These are phyloP conservation scores for Eristalinus sepulchralis DNA, from an alignment of 2,888 invertebrate genomes.

Conservation along the genomic window DNA sequence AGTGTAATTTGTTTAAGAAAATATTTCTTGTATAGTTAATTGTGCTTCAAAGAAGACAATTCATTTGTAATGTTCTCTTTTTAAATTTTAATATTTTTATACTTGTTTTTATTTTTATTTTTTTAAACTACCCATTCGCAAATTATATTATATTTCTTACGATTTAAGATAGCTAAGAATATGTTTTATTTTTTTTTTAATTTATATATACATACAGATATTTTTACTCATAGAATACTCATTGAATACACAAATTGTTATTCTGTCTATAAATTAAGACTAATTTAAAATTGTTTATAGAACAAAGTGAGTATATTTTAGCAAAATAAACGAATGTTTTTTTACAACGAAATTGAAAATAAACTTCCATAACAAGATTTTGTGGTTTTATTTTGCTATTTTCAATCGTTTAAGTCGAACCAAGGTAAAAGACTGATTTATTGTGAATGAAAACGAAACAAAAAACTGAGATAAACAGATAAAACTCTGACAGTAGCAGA, in stretches of 20 bases:
- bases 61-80: constrained; percentile 29
- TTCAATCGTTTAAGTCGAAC: too few species aligned
- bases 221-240: constrained; percentile 46
- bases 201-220: constrained; percentile 35
- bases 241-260: constrained; percentile 18
- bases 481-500: too few species aligned
- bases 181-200: constrained; percentile 29
- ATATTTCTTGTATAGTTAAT: constrained; percentile 40
- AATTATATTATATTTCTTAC: constrained; percentile 2
- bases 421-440: neutral
- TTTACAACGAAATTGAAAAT: constrained; percentile 57
- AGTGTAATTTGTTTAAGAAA: constrained; percentile 6
- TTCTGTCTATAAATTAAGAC: constrained; percentile 46
- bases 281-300: constrained; percentile 43
- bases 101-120: neutral
- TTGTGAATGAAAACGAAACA: neutral
- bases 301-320: constrained; percentile 45
- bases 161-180: neutral
- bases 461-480: too few species aligned
- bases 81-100: constrained; percentile 1
- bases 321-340: constrained; percentile 64
- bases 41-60: constrained; percentile 12
- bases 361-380: neutral
- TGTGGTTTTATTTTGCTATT: neutral
- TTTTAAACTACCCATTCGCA: neutral